Evolutionary conservation across 2,888 invertebrate genomes (phyloP), one percentile per base, ranked within the genome.

Genomic region (Lycaena phlaeas): DNA sequence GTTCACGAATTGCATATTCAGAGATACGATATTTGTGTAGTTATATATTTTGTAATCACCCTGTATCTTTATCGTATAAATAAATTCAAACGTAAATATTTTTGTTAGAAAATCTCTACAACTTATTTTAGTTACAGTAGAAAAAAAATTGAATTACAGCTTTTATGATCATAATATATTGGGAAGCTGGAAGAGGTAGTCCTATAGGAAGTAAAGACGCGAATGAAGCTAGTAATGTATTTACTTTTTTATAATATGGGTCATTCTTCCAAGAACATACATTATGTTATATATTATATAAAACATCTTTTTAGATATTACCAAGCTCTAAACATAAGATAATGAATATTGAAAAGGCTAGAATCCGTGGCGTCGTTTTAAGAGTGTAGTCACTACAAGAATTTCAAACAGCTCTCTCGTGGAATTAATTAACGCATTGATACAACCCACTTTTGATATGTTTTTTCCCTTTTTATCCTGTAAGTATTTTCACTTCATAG

Each of bases 1-100:
- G n/a, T n/a, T 52, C 49, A 45, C 41, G 43, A 49, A 58, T 57
- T 61, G 63, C 60, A 64, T 58, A 53, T 76, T 77, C 76, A 76
- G 70, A 75, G 72, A 76, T 76, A 75, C 77, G 74, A 75, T 78
- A 74, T 74, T 54, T 45, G 38, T 44, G 42, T 52, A 51, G 34
- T 56, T 68, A 68, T 64, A 68, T 75, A 69, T 72, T 72, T 73
- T 70, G 58, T 73, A 67, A 66, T 61, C 60, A 59, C 65, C 59
- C 63, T 69, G 63, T 68, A 62, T 64, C 63, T 70, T 52, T 63
- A 66, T 54, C 56, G n/a, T n/a, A n/a, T n/a, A n/a, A n/a, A 52
- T 62, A 61, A 56, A 56, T 62, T 66, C 34, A 34, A 58, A 52
- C 54, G 64, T 50, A 29, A 14, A 29, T 18, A 22, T 34, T 34